These are phyloP conservation scores for Girardinichthys multiradiatus DNA, from an alignment of 2,113 vertebrate genomes.

Conservation along the genomic window DNA sequence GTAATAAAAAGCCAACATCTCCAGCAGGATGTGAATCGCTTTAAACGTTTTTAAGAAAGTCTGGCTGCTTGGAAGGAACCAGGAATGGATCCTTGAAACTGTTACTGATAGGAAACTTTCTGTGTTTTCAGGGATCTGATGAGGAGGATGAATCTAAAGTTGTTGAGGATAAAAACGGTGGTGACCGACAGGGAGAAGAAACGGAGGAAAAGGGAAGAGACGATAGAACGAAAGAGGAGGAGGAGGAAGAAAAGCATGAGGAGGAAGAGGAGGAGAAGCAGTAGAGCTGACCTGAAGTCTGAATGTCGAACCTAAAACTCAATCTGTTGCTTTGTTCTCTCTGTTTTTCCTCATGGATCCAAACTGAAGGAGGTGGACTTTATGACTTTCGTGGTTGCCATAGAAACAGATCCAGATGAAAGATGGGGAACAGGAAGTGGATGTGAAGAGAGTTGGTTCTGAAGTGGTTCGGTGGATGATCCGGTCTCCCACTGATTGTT, in stretches of 20 bases:
- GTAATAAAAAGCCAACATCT: too few relatives aligned
- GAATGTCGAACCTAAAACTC: neutral
- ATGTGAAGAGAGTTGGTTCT: neutral
- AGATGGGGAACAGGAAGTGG: too few relatives aligned
- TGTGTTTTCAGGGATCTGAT: conserved; percentile 28
- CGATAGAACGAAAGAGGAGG: neutral
- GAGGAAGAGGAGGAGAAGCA: neutral
- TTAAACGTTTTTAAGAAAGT: too few relatives aligned
- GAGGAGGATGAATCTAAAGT: conserved; percentile 51
- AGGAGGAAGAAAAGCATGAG: neutral
- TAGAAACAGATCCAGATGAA: neutral
- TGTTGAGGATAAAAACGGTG: conserved; percentile 11
- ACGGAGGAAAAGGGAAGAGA: neutral
- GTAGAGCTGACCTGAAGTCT: neutral
- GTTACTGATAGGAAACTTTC: too few relatives aligned
- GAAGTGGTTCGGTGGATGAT: too few relatives aligned
- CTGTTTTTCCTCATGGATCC: neutral
- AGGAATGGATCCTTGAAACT: neutral
- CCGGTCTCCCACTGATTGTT: too few relatives aligned
- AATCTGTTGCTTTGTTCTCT: conserved; percentile 14
- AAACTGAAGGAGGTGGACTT: too few relatives aligned
- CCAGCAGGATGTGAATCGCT: too few relatives aligned
- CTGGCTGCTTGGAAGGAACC: neutral
- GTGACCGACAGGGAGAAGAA: neutral
- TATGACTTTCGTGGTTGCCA: neutral